Evolutionary conservation across 1,140 invertebrate species (phyloP).

Genomic region (Diploscapter pachys): DNA sequence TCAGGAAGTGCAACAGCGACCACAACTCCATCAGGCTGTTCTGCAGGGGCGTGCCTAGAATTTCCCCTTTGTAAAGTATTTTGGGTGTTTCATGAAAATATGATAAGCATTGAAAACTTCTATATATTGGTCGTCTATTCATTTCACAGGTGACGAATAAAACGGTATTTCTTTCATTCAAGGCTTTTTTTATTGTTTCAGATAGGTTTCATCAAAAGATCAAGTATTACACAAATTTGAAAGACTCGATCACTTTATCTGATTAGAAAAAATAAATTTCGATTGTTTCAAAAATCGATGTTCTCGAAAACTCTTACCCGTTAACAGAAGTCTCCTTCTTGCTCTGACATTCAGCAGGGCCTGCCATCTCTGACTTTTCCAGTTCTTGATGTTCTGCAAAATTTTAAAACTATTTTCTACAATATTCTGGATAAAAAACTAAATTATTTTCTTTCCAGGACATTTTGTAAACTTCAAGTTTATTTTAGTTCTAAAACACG

Average conservation of each 20-base stretch:
- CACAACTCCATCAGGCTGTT: constrained; percentile 99
- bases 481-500: too few species aligned
- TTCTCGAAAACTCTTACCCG: constrained; percentile 58
- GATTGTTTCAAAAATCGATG: background rate
- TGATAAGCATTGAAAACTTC: too few species aligned
- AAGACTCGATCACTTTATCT: background rate
- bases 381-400: constrained; percentile 89
- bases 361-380: constrained; percentile 98
- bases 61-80: background rate
- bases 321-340: constrained; percentile 83
- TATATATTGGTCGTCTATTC: too few species aligned
- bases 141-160: too few species aligned
- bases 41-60: constrained; percentile 86
- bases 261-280: background rate
- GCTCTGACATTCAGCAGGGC: constrained; percentile 92
- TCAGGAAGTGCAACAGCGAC: constrained; percentile 99
- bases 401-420: too few species aligned
- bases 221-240: too few species aligned
- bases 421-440: too few species aligned
- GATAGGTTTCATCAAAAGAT: background rate
- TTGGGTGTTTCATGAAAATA: background rate
- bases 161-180: background rate
- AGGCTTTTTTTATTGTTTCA: background rate
- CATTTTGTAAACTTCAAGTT: too few species aligned
- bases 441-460: too few species aligned